phyloP scores from a whole-genome alignment of 2,888 invertebrate species.

The Caenorhabditis drosophilae region DNA sequence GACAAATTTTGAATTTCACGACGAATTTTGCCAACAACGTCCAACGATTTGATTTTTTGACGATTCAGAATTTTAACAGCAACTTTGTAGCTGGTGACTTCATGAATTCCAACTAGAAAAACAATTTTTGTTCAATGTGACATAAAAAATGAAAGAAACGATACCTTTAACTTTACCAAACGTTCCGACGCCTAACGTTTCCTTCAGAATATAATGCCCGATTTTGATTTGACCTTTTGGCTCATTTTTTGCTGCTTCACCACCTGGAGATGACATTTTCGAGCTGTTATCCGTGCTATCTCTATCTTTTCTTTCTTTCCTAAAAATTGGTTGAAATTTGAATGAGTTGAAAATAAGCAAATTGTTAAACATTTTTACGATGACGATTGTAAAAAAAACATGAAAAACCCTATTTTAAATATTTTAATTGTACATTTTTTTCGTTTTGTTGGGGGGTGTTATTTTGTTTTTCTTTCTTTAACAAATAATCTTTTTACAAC shows the following conservation, averaged over 20 bases:
- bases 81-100: slow-evolving; percentile 95
- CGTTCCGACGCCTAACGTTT: slow-evolving; percentile 92
- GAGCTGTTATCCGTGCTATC: slow-evolving; percentile 32
- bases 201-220: slow-evolving; percentile 93
- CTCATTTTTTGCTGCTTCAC: slow-evolving; percentile 49
- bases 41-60: slow-evolving; percentile 96
- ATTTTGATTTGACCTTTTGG: slow-evolving; percentile 73
- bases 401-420: no score
- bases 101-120: slow-evolving; percentile 86
- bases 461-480: no score
- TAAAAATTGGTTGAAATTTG: no score
- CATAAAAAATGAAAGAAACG: background rate
- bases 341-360: no score
- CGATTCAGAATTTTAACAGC: slow-evolving; percentile 97
- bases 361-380: no score
- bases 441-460: no score
- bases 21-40: slow-evolving; percentile 98
- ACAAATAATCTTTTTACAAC: no score
- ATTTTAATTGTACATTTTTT: no score
- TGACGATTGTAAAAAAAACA: no score
- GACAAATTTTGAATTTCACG: slow-evolving; percentile 98
- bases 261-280: slow-evolving; percentile 40
- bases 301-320: slow-evolving; percentile 55
- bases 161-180: slow-evolving; percentile 97
- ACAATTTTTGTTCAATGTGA: background rate